phyloP scores from a whole-genome alignment of 2,888 invertebrate genomes.

The Alcis repandata region DNA sequence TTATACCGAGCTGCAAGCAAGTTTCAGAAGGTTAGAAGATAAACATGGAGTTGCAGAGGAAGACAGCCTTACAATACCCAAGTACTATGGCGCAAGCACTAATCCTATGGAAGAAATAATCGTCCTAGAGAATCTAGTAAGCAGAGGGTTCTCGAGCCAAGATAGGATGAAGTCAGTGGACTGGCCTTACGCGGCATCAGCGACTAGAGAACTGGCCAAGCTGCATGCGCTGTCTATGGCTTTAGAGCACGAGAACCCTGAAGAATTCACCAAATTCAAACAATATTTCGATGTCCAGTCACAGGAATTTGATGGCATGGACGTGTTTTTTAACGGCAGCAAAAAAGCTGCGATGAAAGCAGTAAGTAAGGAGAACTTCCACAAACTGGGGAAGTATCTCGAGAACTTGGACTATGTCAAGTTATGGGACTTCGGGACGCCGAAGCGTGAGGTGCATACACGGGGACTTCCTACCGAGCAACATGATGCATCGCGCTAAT shows the following conservation, averaged over 20 bases:
- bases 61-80: constrained; percentile 51
- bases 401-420: constrained; percentile 24
- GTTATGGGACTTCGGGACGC: constrained; percentile 38
- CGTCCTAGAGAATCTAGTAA: constrained; percentile 52
- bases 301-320: constrained; percentile 3
- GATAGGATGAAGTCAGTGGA: constrained; percentile 57
- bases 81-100: constrained; percentile 52
- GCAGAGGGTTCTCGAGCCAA: constrained; percentile 52
- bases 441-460: constrained; percentile 42
- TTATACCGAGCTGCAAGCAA: constrained; percentile 43
- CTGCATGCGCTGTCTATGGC: constrained; percentile 68
- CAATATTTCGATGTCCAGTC: constrained; percentile 14
- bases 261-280: constrained; percentile 46
- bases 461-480: constrained; percentile 63
- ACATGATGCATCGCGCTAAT: constrained; percentile 50
- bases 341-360: constrained; percentile 40
- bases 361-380: constrained; percentile 53
- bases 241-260: constrained; percentile 54
- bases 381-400: constrained; percentile 50
- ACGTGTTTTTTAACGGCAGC: constrained; percentile 1
- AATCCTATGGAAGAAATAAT: constrained; percentile 56
- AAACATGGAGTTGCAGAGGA: constrained; percentile 42
- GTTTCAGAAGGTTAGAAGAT: constrained; percentile 45
- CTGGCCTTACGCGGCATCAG: constrained; percentile 55
- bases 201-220: constrained; percentile 57